These are phyloP conservation scores for Hypotaenidia okinawae DNA, from an alignment of 2,797 vertebrate genomes.

Conservation along the genomic window DNA sequence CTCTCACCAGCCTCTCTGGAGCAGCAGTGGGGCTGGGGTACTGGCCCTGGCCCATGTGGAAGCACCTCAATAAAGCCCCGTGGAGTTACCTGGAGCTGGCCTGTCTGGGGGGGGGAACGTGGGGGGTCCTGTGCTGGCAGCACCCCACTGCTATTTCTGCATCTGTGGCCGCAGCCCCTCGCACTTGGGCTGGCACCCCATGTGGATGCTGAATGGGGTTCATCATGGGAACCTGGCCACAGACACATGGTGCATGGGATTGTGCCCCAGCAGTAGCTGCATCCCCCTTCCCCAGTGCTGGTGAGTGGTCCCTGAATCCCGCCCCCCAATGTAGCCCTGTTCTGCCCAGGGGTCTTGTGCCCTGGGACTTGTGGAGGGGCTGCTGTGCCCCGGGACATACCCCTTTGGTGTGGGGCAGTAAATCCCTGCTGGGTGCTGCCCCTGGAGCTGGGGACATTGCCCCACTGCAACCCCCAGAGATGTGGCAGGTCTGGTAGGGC, in stretches of 20 bases:
- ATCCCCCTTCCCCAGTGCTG: background rate
- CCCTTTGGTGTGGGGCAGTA: background rate
- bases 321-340: rapidly evolving
- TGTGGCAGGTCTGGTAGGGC: background rate
- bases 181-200: rapidly evolving
- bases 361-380: rapidly evolving
- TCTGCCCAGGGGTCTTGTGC: background rate
- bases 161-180: conserved; percentile 32
- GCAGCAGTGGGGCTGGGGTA: background rate
- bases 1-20: conserved; percentile 54
- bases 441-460: background rate
- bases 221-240: rapidly evolving
- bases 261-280: background rate
- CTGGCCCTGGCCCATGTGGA: background rate
- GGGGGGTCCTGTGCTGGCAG: background rate
- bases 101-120: background rate
- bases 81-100: background rate
- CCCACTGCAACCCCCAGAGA: background rate
- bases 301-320: rapidly evolving
- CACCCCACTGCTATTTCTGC: rapidly evolving
- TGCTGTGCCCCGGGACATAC: background rate
- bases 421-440: too few species aligned
- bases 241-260: rapidly evolving
- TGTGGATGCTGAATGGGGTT: too few species aligned
- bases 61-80: conserved; percentile 56